Base-by-base conservation (phyloP, 2,797 vertebrate genomes). In the Tapera naevia region DNA sequence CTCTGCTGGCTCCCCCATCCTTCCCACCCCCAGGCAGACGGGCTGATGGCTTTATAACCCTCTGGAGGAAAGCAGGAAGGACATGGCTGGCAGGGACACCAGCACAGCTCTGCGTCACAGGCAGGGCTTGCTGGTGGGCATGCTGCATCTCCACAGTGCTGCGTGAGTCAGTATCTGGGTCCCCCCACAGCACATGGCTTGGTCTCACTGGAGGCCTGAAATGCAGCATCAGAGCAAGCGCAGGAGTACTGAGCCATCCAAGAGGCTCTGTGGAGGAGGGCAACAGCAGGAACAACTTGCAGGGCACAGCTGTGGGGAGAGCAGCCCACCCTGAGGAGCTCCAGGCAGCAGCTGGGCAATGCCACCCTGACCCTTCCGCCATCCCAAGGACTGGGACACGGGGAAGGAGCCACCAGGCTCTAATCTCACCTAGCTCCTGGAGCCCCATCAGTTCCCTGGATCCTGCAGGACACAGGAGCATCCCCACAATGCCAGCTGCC, bases 1-100 rank as follows among this genome's bases (percentile, higher is more conserved):
- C 28, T 57, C n/a, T 2, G 1, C 8, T 0, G 1, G 33, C 46
- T 76, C 54, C 71, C 41, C 69, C 6, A 5, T 56, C 1, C 0
- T 8, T 18, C 60, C 13, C 10, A 14, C 27, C n/a, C 30, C 32
- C 32, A 5, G 56, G 56, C 9, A 25, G 33, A 58, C 1, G 14
- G 50, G 70, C 33, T 16, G 35, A 12, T 19, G 27, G 7, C 27
- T 17, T 28, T 67, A 11, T 3, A 54, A 18, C 39, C 15, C 1
- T 5, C 22, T 17, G 24, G 46, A 56, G 57, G 19, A 8, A 19
- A 32, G 43, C 71, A 70, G 4, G 61, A 48, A 37, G 19, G 28
- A 39, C 70, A 64, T 1, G 2, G 30, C 24, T 9, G 32, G 57
- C 25, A 43, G 27, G 9, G 39, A 15, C 0, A 4, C 35, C 35